Evolutionary conservation across 1,140 invertebrate species (phyloP).

Genomic region (Lineus longissimus): DNA sequence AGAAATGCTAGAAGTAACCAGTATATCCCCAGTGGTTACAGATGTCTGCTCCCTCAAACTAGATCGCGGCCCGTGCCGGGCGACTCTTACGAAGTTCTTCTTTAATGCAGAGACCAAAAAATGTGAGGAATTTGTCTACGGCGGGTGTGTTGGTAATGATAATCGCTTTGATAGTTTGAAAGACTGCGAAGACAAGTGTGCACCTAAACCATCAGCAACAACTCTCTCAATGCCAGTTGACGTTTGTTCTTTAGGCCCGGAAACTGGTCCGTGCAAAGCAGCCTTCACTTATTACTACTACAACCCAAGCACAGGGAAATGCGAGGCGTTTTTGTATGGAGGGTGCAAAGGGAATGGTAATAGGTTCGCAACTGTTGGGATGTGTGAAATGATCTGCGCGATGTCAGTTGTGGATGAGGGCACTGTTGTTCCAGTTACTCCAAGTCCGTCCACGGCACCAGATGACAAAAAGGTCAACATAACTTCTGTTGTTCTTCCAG

Average conservation of each 20-base stretch:
- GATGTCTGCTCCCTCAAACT: constrained; percentile 29
- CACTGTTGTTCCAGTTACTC: not conserved
- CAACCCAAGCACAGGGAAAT: constrained; percentile 76
- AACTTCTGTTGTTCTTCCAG: too few relatives aligned
- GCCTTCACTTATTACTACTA: constrained; percentile 78
- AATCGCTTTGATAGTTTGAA: constrained; percentile 63
- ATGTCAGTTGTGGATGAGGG: not conserved
- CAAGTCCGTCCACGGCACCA: too few relatives aligned
- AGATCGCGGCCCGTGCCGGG: constrained; percentile 59
- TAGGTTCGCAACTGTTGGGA: constrained; percentile 3
- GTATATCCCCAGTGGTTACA: not conserved
- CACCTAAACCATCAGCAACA: not conserved
- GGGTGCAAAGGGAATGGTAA: constrained; percentile 76
- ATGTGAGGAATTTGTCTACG: constrained; percentile 63
- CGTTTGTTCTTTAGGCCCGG: constrained; percentile 40
- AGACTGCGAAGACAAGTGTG: constrained; percentile 61
- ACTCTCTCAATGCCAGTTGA: too few relatives aligned
- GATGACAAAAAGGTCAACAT: too few relatives aligned
- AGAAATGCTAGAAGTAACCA: not conserved
- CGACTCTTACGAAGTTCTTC: constrained; percentile 58
- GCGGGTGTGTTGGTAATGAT: constrained; percentile 64
- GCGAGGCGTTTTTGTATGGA: constrained; percentile 91
- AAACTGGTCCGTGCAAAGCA: constrained; percentile 68
- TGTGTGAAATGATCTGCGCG: not conserved
- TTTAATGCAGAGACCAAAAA: constrained; percentile 56